Evolutionary conservation across 1,140 invertebrate genomes (phyloP), one percentile per base, ranked within the genome.

Genomic region (Trichogramma pretiosum): DNA sequence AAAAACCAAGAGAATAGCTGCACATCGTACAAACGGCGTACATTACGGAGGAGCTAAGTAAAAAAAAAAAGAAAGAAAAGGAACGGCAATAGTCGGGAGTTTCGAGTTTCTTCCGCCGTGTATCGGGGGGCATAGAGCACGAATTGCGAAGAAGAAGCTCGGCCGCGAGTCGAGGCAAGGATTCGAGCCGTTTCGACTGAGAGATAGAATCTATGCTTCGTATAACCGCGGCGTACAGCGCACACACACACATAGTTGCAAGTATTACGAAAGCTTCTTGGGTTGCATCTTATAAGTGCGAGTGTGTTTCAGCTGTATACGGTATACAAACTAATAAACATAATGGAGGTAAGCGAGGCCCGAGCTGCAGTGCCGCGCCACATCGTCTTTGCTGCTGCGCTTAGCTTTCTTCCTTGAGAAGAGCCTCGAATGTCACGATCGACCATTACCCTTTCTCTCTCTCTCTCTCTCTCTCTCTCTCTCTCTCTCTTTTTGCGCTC

Each of bases 341-440:
- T 46, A 50, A 50, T 50, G 24, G 37, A 46, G 23, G 34, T n/a
- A 17, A 34, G 11, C 26, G 24, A 21, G 37, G 14, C 19, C 14
- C 8, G 26, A 28, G 24, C 5, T 23, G 24, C 34, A 13, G 3
- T 21, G 30, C n/a, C 7, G 28, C n/a, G 2, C 16, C 28, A 23
- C 34, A 42, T 26, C 43, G 42, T 49, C 47, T 49, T 50, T 19
- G 28, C 22, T 8, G 19, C 13, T 16, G 14, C 13, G 10, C 5
- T 13, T 28, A 14, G 3, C 19, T 7, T 5, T 28, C 18, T 16
- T 13, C 24, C 39, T 30, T 10, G 14, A 9, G 16, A 16, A n/a
- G 8, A 4, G n/a, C 18, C 19, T n/a, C 28, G 28, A 45, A 39
- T 50, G 41, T 50, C 48, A 45, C 41, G 48, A 44, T 44, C 48